phyloP scores from a whole-genome alignment of 2,113 vertebrate species.

The Calypte anna region DNA sequence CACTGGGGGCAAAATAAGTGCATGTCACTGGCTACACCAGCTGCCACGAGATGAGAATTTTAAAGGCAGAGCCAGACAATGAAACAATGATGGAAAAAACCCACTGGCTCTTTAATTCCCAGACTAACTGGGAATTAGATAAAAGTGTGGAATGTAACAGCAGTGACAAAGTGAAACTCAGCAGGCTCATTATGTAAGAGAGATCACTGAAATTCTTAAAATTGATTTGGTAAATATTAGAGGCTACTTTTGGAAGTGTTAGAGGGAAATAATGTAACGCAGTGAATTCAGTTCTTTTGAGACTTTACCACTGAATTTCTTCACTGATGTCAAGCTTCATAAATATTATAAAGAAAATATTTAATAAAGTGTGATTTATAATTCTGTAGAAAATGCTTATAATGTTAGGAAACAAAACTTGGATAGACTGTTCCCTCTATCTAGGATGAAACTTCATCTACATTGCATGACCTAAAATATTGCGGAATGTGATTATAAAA shows the following conservation, averaged over 20 bases:
- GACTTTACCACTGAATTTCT: neutral
- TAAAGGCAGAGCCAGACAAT: neutral
- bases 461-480: neutral
- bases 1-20: neutral
- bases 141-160: neutral
- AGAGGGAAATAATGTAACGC: neutral
- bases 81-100: neutral
- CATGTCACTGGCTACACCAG: neutral
- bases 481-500: slow-evolving; percentile 32
- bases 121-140: neutral
- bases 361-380: neutral
- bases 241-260: slow-evolving; percentile 2
- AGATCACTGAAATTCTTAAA: neutral
- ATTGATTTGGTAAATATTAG: neutral
- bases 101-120: neutral
- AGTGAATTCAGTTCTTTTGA: neutral
- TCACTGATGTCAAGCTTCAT: neutral
- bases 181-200: neutral
- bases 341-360: neutral
- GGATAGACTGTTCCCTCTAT: neutral
- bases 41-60: neutral
- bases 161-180: neutral
- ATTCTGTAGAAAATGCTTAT: neutral
- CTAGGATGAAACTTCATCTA: neutral
- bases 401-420: neutral